phyloP scores from a whole-genome alignment of 2,113 vertebrate species.

The Myotis davidii region DNA sequence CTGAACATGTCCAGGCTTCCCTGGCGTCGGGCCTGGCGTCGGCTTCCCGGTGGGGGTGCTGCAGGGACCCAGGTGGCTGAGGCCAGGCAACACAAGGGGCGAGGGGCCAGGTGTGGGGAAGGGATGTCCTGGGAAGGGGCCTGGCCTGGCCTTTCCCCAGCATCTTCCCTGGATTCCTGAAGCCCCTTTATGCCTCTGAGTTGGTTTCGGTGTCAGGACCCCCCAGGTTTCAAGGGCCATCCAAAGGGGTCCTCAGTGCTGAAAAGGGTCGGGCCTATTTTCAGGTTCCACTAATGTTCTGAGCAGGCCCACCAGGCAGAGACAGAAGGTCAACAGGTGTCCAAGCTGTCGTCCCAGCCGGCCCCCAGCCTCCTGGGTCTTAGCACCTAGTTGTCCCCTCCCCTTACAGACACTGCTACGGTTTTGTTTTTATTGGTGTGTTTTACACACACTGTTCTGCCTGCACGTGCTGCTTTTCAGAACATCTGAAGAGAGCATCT shows the following conservation, averaged over 20 bases:
- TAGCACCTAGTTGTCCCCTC: neutral
- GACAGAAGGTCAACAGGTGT: neutral
- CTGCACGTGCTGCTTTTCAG: neutral
- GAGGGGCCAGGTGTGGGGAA: fast-evolving
- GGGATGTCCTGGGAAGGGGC: neutral
- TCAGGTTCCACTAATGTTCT: too few relatives aligned
- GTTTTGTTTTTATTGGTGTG: neutral
- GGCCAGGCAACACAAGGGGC: neutral
- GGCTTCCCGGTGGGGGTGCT: neutral
- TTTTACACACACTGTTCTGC: neutral
- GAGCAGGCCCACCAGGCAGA: neutral
- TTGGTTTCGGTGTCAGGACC: neutral
- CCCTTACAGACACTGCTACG: neutral
- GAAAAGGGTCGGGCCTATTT: neutral
- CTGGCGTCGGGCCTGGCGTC: neutral
- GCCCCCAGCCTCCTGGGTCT: neutral
- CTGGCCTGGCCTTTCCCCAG: neutral
- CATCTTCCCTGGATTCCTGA: neutral
- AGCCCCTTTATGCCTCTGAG: neutral
- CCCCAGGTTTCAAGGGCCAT: neutral
- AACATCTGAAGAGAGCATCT: neutral
- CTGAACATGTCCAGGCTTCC: neutral
- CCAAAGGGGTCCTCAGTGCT: neutral
- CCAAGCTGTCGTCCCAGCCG: neutral
- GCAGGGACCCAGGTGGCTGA: neutral